Evolutionary conservation across 2,113 vertebrate genomes (phyloP), one percentile per base, ranked within the genome.

Genomic region (Macaca nemestrina): DNA sequence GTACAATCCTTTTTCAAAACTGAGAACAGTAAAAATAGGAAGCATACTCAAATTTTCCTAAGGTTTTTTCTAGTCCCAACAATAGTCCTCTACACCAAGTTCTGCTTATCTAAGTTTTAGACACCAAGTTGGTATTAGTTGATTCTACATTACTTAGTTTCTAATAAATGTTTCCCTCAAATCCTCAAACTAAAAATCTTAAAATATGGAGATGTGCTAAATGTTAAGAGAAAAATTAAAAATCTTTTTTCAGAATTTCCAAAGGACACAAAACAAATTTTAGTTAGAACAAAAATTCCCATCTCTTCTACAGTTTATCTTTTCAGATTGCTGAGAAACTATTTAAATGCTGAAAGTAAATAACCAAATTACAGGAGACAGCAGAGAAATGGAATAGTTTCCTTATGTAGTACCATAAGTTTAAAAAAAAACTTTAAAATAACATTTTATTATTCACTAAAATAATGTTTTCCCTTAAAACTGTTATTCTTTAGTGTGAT

Each of bases 1-100:
- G 43, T 61, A 96, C 38, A 96, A 85, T 43, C 78, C 30, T 94
- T 93, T 95, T 88, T 97, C 90, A 91, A 97, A 97, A 93, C 55
- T 64, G 59, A 82, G 30, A 93, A 90, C 68, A 86, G 48, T 92
- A 72, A 97, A 87, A 93, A 86, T 23, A 93, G 83, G 64, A 96
- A 94, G 12, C 80, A 72, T 32, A 93, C 14, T 70, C 52, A 94
- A 78, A 61, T 67, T 72, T 92, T 90, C 84, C 72, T 82, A 97
- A 85, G 78, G 61, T 57, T 81, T 93, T 45, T 89, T 57, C 70
- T 64, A 88, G 35, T 96, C 57, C 64, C 64, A 97, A 81, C n/a
- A 73, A 97, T 9, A 95, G 73, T 76, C 38, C 32, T 50, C n/a
- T 59, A 93, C 32, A 94, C 22, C 88, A 84, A 59, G 8, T 93